phyloP scores from a whole-genome alignment of 2,888 invertebrate species.

The Rhingia campestris region DNA sequence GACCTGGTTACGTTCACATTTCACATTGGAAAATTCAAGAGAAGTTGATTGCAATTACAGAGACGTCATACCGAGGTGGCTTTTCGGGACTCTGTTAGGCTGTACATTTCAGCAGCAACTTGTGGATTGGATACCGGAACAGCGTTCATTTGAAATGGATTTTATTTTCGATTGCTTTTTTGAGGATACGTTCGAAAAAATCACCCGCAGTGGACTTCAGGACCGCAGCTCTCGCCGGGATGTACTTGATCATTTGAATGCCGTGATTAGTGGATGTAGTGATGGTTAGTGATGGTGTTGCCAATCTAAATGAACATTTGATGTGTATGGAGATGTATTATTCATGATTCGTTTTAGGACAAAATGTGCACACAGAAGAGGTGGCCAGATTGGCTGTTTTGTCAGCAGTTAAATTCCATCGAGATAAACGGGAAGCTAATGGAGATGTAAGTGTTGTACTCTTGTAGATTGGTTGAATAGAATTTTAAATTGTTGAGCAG shows the following conservation, averaged over 20 bases:
- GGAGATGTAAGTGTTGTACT: constrained; percentile 78
- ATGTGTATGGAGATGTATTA: background rate
- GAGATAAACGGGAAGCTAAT: constrained; percentile 79
- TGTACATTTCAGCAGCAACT: background rate
- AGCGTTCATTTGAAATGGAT: constrained; percentile 85
- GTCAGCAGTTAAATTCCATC: constrained; percentile 81
- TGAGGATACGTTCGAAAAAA: constrained; percentile 88
- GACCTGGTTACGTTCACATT: background rate
- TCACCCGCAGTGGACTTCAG: constrained; percentile 89
- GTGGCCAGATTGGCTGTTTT: constrained; percentile 81
- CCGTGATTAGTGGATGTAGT: constrained; percentile 89
- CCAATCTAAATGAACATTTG: background rate
- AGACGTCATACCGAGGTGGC: constrained; percentile 8
- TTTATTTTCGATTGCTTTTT: constrained; percentile 91
- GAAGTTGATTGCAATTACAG: constrained; percentile 33
- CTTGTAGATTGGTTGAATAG: too few relatives aligned
- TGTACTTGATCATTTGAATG: constrained; percentile 90
- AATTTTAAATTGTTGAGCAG: too few relatives aligned
- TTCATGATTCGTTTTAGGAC: constrained; percentile 76
- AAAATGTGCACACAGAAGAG: constrained; percentile 81
- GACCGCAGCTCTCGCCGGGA: constrained; percentile 88
- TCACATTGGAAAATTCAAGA: constrained; percentile 14
- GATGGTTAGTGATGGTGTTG: constrained; percentile 77
- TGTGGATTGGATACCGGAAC: background rate
- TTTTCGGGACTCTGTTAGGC: background rate